A percentile compares a stretch with the other conserved stretches of the same genome.
Conservation (phyloP, 2,888 invertebrate species). For the Flexamia atlantica region DNA sequence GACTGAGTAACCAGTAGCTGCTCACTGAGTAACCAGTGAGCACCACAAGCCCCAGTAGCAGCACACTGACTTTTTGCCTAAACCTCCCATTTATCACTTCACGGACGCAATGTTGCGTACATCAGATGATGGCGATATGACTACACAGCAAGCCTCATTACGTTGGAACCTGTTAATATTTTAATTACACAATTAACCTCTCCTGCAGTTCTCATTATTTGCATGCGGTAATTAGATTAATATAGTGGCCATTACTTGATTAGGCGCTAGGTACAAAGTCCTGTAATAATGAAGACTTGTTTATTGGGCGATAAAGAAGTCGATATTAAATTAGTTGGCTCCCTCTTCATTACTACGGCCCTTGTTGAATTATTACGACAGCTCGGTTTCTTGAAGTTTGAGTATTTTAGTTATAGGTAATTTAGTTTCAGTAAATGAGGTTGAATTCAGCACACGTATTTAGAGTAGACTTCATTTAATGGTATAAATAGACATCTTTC, state of each 20-base stretch:
- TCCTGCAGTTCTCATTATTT: slow-evolving; percentile 42
- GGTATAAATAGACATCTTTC: too few relatives aligned
- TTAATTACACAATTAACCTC: slow-evolving; percentile 52
- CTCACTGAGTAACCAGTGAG: too few relatives aligned
- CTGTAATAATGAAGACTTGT: slow-evolving; percentile 15
- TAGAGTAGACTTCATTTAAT: too few relatives aligned
- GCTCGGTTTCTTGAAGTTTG: not conserved
- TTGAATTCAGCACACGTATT: too few relatives aligned
- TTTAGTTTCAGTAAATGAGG: too few relatives aligned
- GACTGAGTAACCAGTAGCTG: too few relatives aligned
- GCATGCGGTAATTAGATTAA: slow-evolving; percentile 55
- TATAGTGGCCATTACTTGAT: slow-evolving; percentile 38
- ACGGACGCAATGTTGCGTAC: not conserved
- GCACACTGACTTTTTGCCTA: too few relatives aligned
- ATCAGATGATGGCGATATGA: not conserved
- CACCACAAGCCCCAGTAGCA: too few relatives aligned
- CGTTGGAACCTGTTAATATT: slow-evolving; percentile 45
- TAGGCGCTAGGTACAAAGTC: slow-evolving; percentile 36
- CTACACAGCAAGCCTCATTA: not conserved
- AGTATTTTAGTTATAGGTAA: too few relatives aligned
- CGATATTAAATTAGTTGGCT: slow-evolving; percentile 28
- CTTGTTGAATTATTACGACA: not conserved
- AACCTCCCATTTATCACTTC: not conserved
- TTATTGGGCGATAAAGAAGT: slow-evolving; percentile 28
- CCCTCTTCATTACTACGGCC: slow-evolving; percentile 21